Evolutionary conservation across 2,888 invertebrate genomes (phyloP).

Genomic region (Adelphocoris suturalis): DNA sequence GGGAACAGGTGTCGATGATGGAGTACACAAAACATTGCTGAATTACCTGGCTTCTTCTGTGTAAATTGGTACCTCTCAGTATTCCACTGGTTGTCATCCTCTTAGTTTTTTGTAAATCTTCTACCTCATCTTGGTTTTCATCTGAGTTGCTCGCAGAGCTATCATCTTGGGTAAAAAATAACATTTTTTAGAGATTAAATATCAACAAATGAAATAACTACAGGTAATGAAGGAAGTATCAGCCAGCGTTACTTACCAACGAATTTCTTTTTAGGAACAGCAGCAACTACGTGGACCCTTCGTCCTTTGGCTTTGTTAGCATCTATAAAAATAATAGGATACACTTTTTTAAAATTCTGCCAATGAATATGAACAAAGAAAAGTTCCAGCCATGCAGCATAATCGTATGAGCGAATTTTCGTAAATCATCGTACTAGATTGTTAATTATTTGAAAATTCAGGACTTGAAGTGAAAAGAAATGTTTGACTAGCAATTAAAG

Average conservation of each 20-base stretch:
- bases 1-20: constrained; percentile 39
- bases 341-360: not conserved
- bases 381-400: not conserved
- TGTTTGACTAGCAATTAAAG: too few relatives aligned
- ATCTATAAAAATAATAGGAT: constrained; percentile 22
- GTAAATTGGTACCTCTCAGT: constrained; percentile 54
- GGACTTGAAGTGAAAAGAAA: too few relatives aligned
- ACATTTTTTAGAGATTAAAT: not conserved
- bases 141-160: constrained; percentile 35
- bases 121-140: not conserved
- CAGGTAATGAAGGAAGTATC: not conserved
- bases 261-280: constrained; percentile 41
- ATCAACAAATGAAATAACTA: not conserved
- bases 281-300: constrained; percentile 53
- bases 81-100: constrained; percentile 29
- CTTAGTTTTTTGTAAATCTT: constrained; percentile 11
- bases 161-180: not conserved
- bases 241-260: too few relatives aligned
- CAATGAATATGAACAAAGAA: not conserved
- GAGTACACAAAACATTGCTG: constrained; percentile 59
- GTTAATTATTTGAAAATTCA: too few relatives aligned
- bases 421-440: too few relatives aligned
- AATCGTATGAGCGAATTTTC: too few relatives aligned
- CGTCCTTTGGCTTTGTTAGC: constrained; percentile 58
- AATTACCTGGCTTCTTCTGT: constrained; percentile 60